Evolutionary conservation across 2,113 vertebrate genomes (phyloP).

Genomic region (Lipophrys pholis): DNA sequence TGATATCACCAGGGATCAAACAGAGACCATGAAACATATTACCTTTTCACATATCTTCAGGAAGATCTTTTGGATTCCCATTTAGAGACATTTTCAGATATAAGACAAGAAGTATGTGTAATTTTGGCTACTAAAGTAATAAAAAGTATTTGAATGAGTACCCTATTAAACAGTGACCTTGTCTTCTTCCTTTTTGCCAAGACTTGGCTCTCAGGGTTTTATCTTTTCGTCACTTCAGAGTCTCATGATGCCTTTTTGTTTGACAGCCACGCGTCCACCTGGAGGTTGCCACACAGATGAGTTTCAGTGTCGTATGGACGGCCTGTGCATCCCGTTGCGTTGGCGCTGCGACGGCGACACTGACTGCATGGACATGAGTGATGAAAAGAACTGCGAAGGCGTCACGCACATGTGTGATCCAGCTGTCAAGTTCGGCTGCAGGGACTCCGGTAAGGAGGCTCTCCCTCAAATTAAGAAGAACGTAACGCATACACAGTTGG

Average conservation of each 20-base stretch:
- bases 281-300: conserved; percentile 95
- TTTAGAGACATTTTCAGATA: no score
- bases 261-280: conserved; percentile 90
- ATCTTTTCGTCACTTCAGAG: background rate
- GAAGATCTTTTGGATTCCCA: no score
- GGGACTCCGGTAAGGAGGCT: conserved; percentile 86
- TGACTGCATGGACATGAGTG: conserved; percentile 97
- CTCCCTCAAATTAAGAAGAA: background rate
- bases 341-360: conserved; percentile 97
- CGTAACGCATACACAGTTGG: background rate
- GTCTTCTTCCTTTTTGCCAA: no score
- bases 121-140: no score
- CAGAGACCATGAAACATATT: no score
- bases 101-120: no score
- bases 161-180: no score
- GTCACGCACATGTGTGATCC: conserved; percentile 96
- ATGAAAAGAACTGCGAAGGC: conserved; percentile 96
- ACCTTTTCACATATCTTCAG: no score
- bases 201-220: no score
- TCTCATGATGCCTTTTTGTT: conserved; percentile 5
- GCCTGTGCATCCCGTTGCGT: conserved; percentile 94
- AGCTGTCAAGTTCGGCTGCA: conserved; percentile 96
- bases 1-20: no score
- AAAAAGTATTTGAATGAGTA: no score
- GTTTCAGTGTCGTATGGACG: conserved; percentile 95